These are phyloP conservation scores for Hycleus cichorii DNA, from an alignment of 1,140 invertebrate species.

Conservation along the genomic window DNA sequence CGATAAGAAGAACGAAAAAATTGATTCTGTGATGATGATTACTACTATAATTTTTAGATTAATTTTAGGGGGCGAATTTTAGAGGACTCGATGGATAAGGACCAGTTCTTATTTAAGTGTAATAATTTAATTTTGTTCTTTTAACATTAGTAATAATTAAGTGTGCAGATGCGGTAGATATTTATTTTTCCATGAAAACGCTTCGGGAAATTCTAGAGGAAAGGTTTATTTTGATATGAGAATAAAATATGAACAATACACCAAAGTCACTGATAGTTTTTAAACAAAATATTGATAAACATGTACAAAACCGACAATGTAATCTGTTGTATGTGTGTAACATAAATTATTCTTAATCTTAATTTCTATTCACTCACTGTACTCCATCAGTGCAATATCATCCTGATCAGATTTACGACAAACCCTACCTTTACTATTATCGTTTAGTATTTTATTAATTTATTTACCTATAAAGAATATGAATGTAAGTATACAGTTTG, in stretches of 20 bases:
- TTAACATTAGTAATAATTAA: constrained; percentile 12
- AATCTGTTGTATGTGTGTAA: constrained; percentile 15
- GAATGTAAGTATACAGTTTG: background rate
- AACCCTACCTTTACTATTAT: no score
- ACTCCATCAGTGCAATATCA: constrained; percentile 29
- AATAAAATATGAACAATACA: constrained; percentile 20
- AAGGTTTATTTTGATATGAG: constrained; percentile 11
- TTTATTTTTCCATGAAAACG: constrained; percentile 11
- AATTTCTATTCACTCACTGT: constrained; percentile 13
- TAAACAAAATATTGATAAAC: constrained; percentile 8
- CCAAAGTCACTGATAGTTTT: constrained; percentile 27
- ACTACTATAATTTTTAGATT: no score
- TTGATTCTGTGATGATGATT: no score
- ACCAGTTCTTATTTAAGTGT: background rate
- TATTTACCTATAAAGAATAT: no score
- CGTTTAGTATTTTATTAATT: no score
- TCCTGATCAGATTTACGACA: background rate
- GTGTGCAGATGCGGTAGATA: constrained; percentile 18
- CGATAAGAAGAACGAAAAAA: no score
- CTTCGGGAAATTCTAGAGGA: constrained; percentile 1
- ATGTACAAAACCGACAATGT: constrained; percentile 27
- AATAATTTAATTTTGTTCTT: constrained; percentile 10
- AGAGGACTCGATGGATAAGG: no score
- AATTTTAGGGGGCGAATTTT: no score
- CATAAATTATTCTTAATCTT: constrained; percentile 6